Evolutionary conservation across 2,888 invertebrate species (phyloP).

Genomic region (Aphidoletes aphidimyza): DNA sequence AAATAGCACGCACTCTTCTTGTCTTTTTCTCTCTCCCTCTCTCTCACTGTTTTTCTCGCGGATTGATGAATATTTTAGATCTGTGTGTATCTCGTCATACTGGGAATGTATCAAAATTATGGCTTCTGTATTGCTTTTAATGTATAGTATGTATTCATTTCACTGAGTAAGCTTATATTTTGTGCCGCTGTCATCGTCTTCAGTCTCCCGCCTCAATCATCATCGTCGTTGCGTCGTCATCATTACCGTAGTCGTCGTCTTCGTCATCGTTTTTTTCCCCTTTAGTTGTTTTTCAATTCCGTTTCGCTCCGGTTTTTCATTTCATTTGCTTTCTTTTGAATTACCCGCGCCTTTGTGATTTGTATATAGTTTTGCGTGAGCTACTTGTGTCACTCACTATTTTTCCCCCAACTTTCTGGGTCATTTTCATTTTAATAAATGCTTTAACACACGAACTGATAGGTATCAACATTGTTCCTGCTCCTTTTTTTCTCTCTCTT

Average conservation of each 20-base stretch:
- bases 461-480: conserved; percentile 6
- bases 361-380: not conserved
- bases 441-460: not conserved
- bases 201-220: too few species aligned
- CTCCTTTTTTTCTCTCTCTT: not conserved
- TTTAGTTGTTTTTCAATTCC: not conserved
- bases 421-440: conserved; percentile 33
- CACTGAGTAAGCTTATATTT: conserved; percentile 2
- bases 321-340: conserved; percentile 10
- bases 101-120: not conserved
- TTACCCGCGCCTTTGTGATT: not conserved
- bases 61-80: too few species aligned
- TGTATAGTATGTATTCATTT: not conserved
- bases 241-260: too few species aligned
- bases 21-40: not conserved
- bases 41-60: not conserved
- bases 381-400: conserved; percentile 6
- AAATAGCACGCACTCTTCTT: not conserved
- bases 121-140: not conserved
- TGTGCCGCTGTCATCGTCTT: not conserved
- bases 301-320: not conserved
- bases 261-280: too few species aligned
- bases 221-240: too few species aligned
- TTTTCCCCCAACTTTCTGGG: not conserved
- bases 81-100: not conserved